phyloP scores from a whole-genome alignment of 2,797 vertebrate genomes.

The Arrhamphus sclerolepis region DNA sequence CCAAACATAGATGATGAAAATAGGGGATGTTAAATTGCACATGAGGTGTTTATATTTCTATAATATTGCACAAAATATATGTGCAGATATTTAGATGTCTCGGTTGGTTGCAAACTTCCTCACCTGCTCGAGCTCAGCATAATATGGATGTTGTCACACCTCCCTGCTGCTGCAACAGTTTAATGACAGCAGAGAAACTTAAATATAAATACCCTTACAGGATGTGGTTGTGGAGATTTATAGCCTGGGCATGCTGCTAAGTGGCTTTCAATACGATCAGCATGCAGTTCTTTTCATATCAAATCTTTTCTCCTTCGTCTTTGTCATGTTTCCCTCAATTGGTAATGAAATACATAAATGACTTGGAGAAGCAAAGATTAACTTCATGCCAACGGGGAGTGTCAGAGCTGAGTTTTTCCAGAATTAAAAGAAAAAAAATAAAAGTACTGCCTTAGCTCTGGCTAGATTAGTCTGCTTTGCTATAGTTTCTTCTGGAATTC shows the following conservation, averaged over 20 bases:
- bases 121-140: no score
- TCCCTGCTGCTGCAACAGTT: conserved; percentile 11
- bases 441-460: conserved; percentile 32
- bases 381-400: conserved; percentile 25
- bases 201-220: conserved; percentile 16
- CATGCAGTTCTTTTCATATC: conserved; percentile 1
- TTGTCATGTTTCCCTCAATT: conserved; percentile 8
- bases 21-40: no score
- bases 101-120: no score
- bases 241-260: conserved; percentile 18
- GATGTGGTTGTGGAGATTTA: conserved; percentile 16
- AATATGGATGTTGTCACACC: conserved; percentile 4
- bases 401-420: conserved; percentile 27
- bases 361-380: conserved; percentile 12
- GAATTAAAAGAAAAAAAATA: no score
- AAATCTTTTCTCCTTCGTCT: conserved; percentile 2
- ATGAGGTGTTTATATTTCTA: no score
- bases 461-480: conserved; percentile 49
- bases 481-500: conserved; percentile 45
- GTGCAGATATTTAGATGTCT: no score
- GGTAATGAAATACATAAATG: conserved; percentile 12
- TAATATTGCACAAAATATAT: no score
- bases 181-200: conserved; percentile 27
- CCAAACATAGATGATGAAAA: no score
- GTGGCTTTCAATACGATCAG: conserved; percentile 18